Evolutionary conservation across 2,797 vertebrate genomes (phyloP), one percentile per base, ranked within the genome.

Genomic region (Champsocephalus esox): DNA sequence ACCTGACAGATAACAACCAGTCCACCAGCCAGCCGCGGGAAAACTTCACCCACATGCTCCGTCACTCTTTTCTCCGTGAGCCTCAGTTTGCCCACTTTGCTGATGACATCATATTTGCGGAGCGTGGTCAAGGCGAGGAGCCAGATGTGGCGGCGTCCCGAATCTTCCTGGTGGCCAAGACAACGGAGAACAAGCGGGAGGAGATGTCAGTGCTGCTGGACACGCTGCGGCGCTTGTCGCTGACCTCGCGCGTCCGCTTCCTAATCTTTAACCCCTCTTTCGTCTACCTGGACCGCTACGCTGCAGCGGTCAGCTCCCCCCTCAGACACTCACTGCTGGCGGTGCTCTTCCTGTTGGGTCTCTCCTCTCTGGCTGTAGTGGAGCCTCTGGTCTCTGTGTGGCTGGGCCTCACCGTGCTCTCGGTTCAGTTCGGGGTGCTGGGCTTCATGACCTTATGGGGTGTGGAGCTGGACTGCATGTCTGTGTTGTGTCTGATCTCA

Each of bases 361-460:
- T 99, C 93, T 98, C 98, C 12, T 97, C 97, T 49, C 96, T 99
- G 91, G 96, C 99, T 19, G 96, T 98, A 44, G 96, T 98, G 75
- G 96, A 99, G 90, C 97, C 98, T 1, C 94, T 99, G 87, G 98
- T 98, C 19, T 97, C 98, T 0, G 94, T 97, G 78, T 99, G 98
- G 98, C 95, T 99, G 70, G 97, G 97, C 66, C 95, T 99, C 83
- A 98, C 97, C 12, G 95, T 99, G 83, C 96, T 96, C 76, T 99
- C 98, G 0, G 98, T 99, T 54, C 97, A 99, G 92, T 99, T 99
- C 34, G 98, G 98, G 62, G 96, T 99, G 81, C 94, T 99, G 90
- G 98, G 98, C 87, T 99, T 99, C 93, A 99, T 99, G 98, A 99
- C 98, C 28, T 89, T 99, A 70, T 99, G 98, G 97, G 97, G 96